Evolutionary conservation across 1,140 invertebrate genomes (phyloP).

Genomic region (Hypothenemus hampei): DNA sequence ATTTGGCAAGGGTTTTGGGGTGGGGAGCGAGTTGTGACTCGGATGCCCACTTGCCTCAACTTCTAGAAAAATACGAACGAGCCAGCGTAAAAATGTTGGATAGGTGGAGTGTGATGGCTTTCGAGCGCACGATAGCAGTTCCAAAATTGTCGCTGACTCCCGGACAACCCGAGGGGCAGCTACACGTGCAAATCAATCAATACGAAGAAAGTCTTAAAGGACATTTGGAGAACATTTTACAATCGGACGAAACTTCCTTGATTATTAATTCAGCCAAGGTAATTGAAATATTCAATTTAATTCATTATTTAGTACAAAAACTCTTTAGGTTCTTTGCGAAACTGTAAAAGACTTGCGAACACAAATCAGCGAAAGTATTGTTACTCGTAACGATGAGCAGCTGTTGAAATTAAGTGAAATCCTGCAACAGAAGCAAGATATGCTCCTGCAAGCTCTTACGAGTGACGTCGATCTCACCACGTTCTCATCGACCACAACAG

Average conservation of each 20-base stretch:
- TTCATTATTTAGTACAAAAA: neutral
- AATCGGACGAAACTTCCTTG: slow-evolving; percentile 73
- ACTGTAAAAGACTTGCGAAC: slow-evolving; percentile 74
- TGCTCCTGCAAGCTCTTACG: slow-evolving; percentile 66
- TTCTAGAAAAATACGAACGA: slow-evolving; percentile 89
- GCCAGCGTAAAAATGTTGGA: slow-evolving; percentile 95
- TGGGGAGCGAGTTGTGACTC: slow-evolving; percentile 95
- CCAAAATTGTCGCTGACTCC: slow-evolving; percentile 54
- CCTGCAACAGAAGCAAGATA: slow-evolving; percentile 72
- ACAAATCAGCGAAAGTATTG: slow-evolving; percentile 54
- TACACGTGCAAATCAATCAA: slow-evolving; percentile 52
- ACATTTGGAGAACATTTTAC: slow-evolving; percentile 82
- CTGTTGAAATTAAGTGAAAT: slow-evolving; percentile 66
- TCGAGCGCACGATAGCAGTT: slow-evolving; percentile 67
- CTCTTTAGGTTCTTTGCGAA: slow-evolving; percentile 62
- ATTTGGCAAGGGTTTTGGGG: slow-evolving; percentile 88
- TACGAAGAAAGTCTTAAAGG: slow-evolving; percentile 78
- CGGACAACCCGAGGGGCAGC: slow-evolving; percentile 47
- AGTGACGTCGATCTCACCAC: slow-evolving; percentile 45
- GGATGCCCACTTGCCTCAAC: slow-evolving; percentile 85
- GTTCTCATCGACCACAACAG: slow-evolving; percentile 8
- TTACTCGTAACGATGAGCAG: slow-evolving; percentile 57
- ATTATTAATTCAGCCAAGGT: slow-evolving; percentile 70
- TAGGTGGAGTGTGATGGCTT: slow-evolving; percentile 61
- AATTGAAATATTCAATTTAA: neutral